Base-by-base conservation (phyloP, 2,797 vertebrate genomes). In the Okamejei kenojei region DNA sequence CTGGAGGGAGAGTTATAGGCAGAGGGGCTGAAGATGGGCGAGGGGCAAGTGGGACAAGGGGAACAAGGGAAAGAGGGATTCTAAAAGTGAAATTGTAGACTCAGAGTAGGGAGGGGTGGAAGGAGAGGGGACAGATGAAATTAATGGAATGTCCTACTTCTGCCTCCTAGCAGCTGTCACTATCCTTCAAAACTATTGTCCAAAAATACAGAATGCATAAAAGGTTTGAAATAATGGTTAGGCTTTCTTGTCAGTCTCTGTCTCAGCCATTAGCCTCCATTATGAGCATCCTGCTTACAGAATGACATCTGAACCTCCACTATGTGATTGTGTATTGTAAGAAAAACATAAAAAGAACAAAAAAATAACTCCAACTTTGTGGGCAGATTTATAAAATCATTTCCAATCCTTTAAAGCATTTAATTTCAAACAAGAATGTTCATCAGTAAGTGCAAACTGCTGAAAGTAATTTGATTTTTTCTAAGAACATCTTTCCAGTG, bases 401-500 rank as follows among this genome's bases (percentile, higher is more conserved):
- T 63, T 32, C 1, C 6, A 4, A 88, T 32, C 11, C 29, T 65
- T 32, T 65, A 15, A 63, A 65, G 7, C 13, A 7, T 65, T 86
- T 32, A 88, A 65, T 15, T 32, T 65, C 82, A 65, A 65, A 32
- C 58, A 65, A 65, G 82, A 19, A 65, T 63, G 74, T 11, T 38
- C 32, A 91, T 90, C 38, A 11, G 21, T 54, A 45, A 29, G 19
- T 38, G 21, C 35, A 91, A 38, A 91, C 35, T 29, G 68, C 21
- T 91, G 23, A n/a, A 74, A 45, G 21, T 91, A 73, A 74, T 74
- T 91, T 38, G 68, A 45, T 45, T 74, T 91, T 74, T 23, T 91
- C 19, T 13, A 26, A 91, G 74, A 91, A 11, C 11, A 74, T 73
- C 68, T 74, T 91, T 91, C 63, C 13, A 10, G 23, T 45, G 29